These are phyloP conservation scores for Epirrhoe alternata DNA, from an alignment of 2,888 invertebrate species.

Conservation along the genomic window DNA sequence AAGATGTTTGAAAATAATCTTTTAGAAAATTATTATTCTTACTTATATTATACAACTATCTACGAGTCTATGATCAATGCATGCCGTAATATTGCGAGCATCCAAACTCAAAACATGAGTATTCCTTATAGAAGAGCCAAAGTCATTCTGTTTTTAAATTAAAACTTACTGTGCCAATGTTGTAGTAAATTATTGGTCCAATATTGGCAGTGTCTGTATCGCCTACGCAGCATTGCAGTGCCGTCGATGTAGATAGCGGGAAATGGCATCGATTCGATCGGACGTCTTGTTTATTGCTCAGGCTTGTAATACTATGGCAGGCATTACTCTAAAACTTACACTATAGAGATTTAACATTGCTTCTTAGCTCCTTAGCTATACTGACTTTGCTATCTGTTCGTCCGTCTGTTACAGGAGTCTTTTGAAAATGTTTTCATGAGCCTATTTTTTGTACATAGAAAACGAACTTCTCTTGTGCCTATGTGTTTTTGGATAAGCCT, in stretches of 20 bases:
- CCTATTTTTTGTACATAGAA: too few species aligned
- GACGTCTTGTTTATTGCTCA: conserved; percentile 26
- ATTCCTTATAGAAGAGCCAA: not conserved
- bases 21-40: too few species aligned
- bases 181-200: conserved; percentile 40
- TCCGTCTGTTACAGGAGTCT: too few species aligned
- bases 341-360: not conserved
- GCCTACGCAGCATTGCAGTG: conserved; percentile 41
- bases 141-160: conserved; percentile 7
- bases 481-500: too few species aligned
- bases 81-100: too few species aligned
- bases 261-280: conserved; percentile 31
- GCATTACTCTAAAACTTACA: not conserved
- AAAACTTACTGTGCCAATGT: conserved; percentile 15
- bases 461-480: too few species aligned
- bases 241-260: conserved; percentile 32
- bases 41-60: too few species aligned
- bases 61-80: too few species aligned
- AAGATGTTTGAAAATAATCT: too few species aligned
- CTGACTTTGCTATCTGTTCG: too few species aligned
- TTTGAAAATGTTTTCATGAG: too few species aligned
- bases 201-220: conserved; percentile 42
- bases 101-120: not conserved
- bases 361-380: not conserved
- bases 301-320: conserved; percentile 16